Evolutionary conservation across 2,113 vertebrate species (phyloP).

Genomic region (Toxostoma redivivum): DNA sequence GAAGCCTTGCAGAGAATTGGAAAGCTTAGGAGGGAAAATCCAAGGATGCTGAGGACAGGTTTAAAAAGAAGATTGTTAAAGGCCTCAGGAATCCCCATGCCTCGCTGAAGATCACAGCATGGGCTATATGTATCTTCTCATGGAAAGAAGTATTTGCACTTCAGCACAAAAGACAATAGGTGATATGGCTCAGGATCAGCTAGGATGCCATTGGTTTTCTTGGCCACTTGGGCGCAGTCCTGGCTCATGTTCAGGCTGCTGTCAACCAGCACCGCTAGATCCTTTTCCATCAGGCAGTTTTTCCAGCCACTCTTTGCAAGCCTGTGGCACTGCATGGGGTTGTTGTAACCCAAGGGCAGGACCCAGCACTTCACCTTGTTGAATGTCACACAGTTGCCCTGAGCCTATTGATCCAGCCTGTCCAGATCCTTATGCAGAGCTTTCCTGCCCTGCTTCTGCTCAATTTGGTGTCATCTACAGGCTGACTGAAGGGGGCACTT

Average conservation of each 20-base stretch:
- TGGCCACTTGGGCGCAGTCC: neutral
- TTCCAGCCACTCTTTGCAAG: neutral
- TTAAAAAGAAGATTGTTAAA: neutral
- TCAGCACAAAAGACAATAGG: neutral
- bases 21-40: neutral
- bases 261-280: neutral
- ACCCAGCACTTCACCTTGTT: neutral
- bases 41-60: neutral
- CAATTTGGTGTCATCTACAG: neutral
- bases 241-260: neutral
- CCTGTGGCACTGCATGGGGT: no score
- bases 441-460: neutral
- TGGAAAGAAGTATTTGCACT: neutral
- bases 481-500: neutral
- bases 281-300: neutral
- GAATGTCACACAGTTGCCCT: neutral
- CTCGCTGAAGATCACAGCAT: neutral
- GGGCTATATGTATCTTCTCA: neutral
- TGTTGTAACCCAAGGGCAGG: neutral
- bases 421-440: neutral
- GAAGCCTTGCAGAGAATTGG: neutral
- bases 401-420: neutral
- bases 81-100: neutral
- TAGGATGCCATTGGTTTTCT: neutral
- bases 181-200: neutral